Base-by-base conservation (phyloP, 2,888 invertebrate genomes). In the Lithophane socia region DNA sequence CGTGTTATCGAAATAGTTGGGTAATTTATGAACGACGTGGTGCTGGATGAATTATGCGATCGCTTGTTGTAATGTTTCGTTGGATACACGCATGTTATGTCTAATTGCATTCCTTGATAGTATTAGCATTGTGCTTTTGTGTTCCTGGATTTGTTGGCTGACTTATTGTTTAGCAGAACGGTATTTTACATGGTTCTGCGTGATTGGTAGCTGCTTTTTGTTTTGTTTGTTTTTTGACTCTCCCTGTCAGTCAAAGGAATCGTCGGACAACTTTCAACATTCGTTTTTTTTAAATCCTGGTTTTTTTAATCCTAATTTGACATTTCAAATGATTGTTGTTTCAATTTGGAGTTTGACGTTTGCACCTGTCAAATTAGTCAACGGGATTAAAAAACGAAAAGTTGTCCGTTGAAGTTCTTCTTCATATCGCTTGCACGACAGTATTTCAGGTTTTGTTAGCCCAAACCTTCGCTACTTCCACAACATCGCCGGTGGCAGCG, bases 1-100 rank as follows among this genome's bases (percentile, higher is more conserved):
- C 89, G 90, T 92, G 93, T 94, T 96, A 96, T 96, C 96, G 93
- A 95, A 96, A 95, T 95, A 94, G 94, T 95, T 94, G 92, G 90
- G 90, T 91, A 94, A 95, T 95, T 95, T 95, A 95, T 94, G 94
- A 92, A 90, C 92, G 83, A 86, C 89, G 90, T 91, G 93, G 91
- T 93, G 89, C 89, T 89, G 93, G 92, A 94, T 95, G 93, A 94
- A 90, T 91, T 93, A 94, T 93, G 91, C 86, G 91, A 88, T 87
- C 87, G 89, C 84, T 90, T 88, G 89, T 90, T 88, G 89, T 91
- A 92, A 92, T 91, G 91, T 91, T 92, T 89, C 83, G 88, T 87
- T 74, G 77, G 86, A 88, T 87, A 90, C 88, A 91, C 90, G 91
- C 91, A 92, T 93, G 93, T 92, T 89, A 75, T 86, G 89, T 91